Conservation (phyloP, 2,797 vertebrate species). For the Dendrocincla tyrannina region DNA sequence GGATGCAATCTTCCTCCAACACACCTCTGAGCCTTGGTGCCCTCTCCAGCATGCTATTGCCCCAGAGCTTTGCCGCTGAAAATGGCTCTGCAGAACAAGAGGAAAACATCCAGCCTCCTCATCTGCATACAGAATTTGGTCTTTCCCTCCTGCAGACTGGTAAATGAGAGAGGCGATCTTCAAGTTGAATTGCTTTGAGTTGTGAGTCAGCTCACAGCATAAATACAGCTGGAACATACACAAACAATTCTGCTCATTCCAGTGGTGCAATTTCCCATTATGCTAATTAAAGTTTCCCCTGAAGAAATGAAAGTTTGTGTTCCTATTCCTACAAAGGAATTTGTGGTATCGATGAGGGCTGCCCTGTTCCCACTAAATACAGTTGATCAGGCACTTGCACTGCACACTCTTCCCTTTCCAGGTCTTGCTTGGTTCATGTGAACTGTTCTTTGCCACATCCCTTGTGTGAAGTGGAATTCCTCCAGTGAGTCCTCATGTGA, state of each 20-base stretch:
- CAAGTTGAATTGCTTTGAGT: neutral
- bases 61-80: neutral
- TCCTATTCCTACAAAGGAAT: neutral
- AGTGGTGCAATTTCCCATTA: constrained; percentile 64
- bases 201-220: constrained; percentile 36
- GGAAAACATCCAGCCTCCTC: neutral
- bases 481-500: neutral
- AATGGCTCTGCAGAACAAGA: neutral
- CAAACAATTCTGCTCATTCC: constrained; percentile 3
- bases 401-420: neutral
- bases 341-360: neutral
- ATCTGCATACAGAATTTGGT: neutral
- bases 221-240: constrained; percentile 56
- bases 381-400: neutral
- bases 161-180: neutral
- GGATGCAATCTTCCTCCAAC: neutral
- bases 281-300: constrained; percentile 31
- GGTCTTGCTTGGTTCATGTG: neutral
- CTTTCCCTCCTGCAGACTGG: neutral
- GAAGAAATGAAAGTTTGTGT: neutral
- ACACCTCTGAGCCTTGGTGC: neutral
- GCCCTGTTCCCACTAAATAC: neutral
- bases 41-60: neutral
- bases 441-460: neutral
- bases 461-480: neutral